Evolutionary conservation across 2,113 vertebrate species (phyloP).

Genomic region (Upupa epops): DNA sequence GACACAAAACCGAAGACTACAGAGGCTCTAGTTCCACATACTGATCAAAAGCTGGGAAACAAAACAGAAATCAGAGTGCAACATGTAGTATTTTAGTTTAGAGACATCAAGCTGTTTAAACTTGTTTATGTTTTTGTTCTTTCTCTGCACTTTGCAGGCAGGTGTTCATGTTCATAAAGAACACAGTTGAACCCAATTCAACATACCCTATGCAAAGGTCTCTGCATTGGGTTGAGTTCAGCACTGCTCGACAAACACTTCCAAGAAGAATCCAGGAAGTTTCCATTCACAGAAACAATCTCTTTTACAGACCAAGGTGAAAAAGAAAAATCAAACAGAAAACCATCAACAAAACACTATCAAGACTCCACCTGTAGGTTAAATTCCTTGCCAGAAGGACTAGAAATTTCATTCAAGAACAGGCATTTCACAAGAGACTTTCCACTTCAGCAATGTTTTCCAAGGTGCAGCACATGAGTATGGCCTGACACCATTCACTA

Average conservation of each 20-base stretch:
- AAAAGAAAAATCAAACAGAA: background rate
- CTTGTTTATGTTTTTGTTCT: background rate
- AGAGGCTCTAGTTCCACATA: background rate
- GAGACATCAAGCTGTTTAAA: background rate
- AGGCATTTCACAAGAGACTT: background rate
- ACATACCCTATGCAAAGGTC: background rate
- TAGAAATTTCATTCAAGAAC: background rate
- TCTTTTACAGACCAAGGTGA: background rate
- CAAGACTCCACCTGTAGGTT: background rate
- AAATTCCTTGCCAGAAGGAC: background rate
- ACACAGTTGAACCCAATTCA: rapidly evolving
- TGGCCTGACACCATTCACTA: rapidly evolving
- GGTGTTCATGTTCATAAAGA: background rate
- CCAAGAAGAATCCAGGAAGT: background rate
- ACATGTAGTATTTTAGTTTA: rapidly evolving
- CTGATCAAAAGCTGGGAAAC: background rate
- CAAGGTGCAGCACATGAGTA: background rate
- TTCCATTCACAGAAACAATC: background rate
- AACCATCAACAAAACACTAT: background rate
- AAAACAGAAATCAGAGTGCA: background rate
- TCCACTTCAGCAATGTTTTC: background rate
- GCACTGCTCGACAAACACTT: background rate
- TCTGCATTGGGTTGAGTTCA: background rate
- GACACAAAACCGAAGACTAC: background rate
- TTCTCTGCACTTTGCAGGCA: background rate